These are phyloP conservation scores for Mimas tiliae DNA, from an alignment of 2,888 invertebrate species.

Conservation along the genomic window DNA sequence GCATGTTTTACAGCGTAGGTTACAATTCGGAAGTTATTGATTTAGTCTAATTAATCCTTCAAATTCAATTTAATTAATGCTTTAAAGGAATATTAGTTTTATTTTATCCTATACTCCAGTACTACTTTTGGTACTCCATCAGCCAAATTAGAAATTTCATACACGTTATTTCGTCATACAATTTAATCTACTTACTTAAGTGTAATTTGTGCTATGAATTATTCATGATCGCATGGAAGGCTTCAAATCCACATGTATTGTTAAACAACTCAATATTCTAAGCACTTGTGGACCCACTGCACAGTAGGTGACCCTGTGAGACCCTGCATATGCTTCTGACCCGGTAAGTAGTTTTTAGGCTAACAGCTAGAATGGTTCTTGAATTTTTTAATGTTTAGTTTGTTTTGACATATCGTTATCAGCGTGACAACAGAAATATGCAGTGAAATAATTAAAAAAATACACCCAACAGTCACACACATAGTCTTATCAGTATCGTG, in stretches of 20 bases:
- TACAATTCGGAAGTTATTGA: no score
- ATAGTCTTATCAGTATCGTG: no score
- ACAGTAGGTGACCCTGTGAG: conserved; percentile 50
- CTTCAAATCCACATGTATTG: conserved; percentile 49
- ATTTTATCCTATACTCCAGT: neutral
- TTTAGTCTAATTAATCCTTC: no score
- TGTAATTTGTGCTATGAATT: conserved; percentile 51
- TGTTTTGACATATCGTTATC: no score
- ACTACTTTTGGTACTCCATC: neutral
- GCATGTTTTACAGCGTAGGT: no score
- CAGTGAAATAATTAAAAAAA: no score
- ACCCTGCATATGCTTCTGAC: conserved; percentile 7
- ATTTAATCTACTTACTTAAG: conserved; percentile 40
- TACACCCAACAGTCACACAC: no score
- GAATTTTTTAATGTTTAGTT: neutral
- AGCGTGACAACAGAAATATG: no score
- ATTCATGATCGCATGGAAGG: conserved; percentile 48
- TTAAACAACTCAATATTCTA: conserved; percentile 49
- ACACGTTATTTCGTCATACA: conserved; percentile 28
- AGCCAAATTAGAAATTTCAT: conserved; percentile 1
- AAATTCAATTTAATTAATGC: no score
- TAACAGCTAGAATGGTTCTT: neutral
- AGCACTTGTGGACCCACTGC: conserved; percentile 42
- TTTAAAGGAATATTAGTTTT: no score
- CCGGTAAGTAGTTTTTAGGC: neutral